Conservation (phyloP, 2,113 vertebrate genomes). For the Bucco capensis region DNA sequence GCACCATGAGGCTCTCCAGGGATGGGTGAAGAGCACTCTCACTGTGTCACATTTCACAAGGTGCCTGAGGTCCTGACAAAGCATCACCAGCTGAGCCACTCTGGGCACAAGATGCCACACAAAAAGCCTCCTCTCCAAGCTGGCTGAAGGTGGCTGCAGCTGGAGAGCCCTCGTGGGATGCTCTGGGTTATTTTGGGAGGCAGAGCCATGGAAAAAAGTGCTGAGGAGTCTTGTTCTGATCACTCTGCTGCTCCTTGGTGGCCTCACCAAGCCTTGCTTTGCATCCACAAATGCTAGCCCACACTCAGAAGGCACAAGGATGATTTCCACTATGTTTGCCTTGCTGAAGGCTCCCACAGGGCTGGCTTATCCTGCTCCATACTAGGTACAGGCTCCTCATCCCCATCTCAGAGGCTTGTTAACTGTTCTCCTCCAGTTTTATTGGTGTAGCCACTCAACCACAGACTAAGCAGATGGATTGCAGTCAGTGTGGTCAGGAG, state of each 20-base stretch:
- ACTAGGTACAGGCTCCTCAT: not conserved
- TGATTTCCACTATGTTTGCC: not conserved
- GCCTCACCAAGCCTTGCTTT: not conserved
- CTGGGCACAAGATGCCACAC: not conserved
- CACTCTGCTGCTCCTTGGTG: not conserved
- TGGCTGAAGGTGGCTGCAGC: not conserved
- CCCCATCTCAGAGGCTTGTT: not conserved
- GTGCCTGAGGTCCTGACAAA: not conserved
- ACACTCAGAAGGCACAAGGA: not conserved
- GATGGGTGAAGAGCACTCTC: too few relatives aligned
- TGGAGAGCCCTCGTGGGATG: not conserved
- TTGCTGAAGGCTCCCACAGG: not conserved
- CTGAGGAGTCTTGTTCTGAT: not conserved
- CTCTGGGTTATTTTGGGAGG: not conserved
- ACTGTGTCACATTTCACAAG: too few relatives aligned
- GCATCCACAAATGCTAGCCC: not conserved
- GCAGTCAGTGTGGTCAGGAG: rapidly evolving
- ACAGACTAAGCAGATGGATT: not conserved
- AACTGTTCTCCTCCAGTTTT: not conserved
- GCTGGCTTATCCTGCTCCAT: not conserved
- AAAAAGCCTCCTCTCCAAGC: not conserved
- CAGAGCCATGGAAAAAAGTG: not conserved
- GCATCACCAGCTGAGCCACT: not conserved
- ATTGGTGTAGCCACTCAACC: not conserved
- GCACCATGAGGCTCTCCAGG: too few relatives aligned